Evolutionary conservation across 2,797 vertebrate species (phyloP), one percentile per base, ranked within the genome.

Genomic region (Centroberyx gerrardi): DNA sequence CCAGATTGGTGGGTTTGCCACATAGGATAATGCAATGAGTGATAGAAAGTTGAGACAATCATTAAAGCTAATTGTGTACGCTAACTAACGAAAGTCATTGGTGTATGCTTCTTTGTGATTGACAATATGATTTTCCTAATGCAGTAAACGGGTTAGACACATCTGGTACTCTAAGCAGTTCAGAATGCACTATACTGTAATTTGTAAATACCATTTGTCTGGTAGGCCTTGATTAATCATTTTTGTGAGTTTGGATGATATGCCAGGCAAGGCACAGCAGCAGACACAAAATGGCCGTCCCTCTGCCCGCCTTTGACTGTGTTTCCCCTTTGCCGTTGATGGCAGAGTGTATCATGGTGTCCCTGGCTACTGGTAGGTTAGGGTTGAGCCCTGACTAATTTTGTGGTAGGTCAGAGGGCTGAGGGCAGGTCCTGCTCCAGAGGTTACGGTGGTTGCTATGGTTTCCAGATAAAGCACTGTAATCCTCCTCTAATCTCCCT

Each of bases 281-380:
- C 80, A 81, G 87, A 92, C 86, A 90, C 93, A 94, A 93, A 94
- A 94, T 92, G 93, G 90, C 88, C 82, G 87, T 86, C 81, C 80
- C 85, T 87, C 84, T 81, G 84, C 81, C 65, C 87, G 87, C 89
- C 80, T 93, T 92, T 87, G 93, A 93, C 92, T 80, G 66, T n/a
- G 79, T 86, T 82, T 87, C 84, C 91, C 90, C 60, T 22, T 22
- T 22, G 22, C 22, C 22, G 22, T 22, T 22, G 22, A 22, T 22
- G 22, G 22, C 22, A 22, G 1, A 46, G 15, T 53, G 8, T 61
- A 27, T 55, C 28, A 51, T 1, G 8, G 22, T n/a, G 28, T 17
- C 64, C 55, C 38, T 28, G 5, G 31, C n/a, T 69, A 15, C 58
- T 49, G 13, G n/a, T 42, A 40, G 31, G 12, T 40, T 22, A 10